Conservation (phyloP, 2,888 invertebrate genomes). For the Perithous albicinctus region DNA sequence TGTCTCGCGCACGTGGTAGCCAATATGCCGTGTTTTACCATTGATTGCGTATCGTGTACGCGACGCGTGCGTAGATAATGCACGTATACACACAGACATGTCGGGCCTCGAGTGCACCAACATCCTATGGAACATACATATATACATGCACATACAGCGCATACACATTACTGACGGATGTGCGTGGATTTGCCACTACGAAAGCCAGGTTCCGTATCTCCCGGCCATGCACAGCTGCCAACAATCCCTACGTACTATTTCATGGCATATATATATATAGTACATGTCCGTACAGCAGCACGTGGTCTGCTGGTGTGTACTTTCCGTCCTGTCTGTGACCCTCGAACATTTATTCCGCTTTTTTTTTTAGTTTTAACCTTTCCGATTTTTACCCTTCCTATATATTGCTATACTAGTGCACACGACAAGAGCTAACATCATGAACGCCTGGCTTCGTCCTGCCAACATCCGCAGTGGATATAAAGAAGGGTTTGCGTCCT, state of each 20-base stretch:
- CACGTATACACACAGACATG: constrained; percentile 59
- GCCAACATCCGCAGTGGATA: constrained; percentile 39
- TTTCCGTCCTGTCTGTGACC: constrained; percentile 51
- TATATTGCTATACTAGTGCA: background rate
- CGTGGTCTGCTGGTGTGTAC: constrained; percentile 34
- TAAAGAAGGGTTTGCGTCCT: constrained; percentile 15
- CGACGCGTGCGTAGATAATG: constrained; percentile 76
- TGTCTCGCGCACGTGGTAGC: constrained; percentile 48
- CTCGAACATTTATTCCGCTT: constrained; percentile 47
- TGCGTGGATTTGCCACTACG: constrained; percentile 49
- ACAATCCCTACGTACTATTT: constrained; percentile 32
- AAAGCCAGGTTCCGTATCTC: constrained; percentile 60
- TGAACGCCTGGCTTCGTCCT: constrained; percentile 58
- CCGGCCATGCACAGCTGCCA: constrained; percentile 64
- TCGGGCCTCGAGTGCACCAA: constrained; percentile 42
- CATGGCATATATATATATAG: constrained; percentile 10
- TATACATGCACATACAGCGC: too few species aligned
- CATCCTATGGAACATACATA: background rate
- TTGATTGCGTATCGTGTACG: constrained; percentile 76
- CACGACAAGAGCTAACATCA: constrained; percentile 44
- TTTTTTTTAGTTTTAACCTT: constrained; percentile 29
- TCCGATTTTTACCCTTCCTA: constrained; percentile 53
- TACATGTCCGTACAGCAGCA: constrained; percentile 8
- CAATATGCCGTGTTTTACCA: constrained; percentile 71
- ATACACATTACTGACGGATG: constrained; percentile 15